Base-by-base conservation (phyloP, 2,888 invertebrate genomes). In the Eupithecia tripunctaria region DNA sequence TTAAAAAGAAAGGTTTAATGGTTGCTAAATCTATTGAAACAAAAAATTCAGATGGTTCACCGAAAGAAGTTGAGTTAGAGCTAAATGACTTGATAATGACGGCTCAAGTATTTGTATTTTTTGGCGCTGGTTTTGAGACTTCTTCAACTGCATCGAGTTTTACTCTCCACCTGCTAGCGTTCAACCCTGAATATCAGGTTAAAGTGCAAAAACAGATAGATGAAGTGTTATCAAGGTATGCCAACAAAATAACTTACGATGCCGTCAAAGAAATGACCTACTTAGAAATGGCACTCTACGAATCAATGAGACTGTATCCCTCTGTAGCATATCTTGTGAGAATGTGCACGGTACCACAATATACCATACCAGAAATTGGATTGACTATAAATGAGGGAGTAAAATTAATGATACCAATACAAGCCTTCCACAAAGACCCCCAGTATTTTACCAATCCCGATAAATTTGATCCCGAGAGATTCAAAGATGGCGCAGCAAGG, bases 71-170 rank as follows among this genome's bases (percentile, higher is more conserved):
- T 0, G 87, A 89, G 70, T 71, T 91, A 67, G 90, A 92, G 82
- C 75, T 93, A 71, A 88, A 84, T 72, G 90, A 92, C 66, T 71
- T 85, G 64, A 75, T 93, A 67, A 84, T 94, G 83, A 88, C 88
- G 15, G 92, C 94, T 4, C 94, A 93, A 85, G 89, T 90, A 0
- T 93, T 94, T 79, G 89, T 92, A 7, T 94, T 94, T 78, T 94
- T 94, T 64, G 94, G 90, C 25, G 95, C 95, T 71, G 95, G 95
- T 10, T 95, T 94, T 78, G 95, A 95, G 81, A 95, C 95, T 3
- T 95, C 95, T 0, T 95, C 95, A 0, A 91, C 93, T 1, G 89
- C 94, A 6, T 90, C 95, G 0, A 93, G 94, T 85, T 94, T 89
- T 66, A 88, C 92, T 3, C 83, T 94, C n/a, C 94, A 95, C 78